Evolutionary conservation across 1,140 invertebrate species (phyloP), one percentile per base, ranked within the genome.

Genomic region (Drosophila littoralis): DNA sequence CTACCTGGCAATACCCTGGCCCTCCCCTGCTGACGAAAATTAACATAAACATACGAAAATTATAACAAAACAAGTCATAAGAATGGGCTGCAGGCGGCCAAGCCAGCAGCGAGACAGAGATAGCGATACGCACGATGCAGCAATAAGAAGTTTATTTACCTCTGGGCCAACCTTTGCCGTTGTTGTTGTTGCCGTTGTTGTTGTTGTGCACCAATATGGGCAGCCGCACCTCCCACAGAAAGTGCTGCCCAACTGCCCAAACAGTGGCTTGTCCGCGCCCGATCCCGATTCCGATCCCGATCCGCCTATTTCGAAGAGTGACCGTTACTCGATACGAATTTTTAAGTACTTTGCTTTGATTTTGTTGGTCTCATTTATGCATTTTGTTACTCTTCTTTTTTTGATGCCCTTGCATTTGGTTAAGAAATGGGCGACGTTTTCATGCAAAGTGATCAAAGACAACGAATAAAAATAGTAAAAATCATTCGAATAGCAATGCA

Each of bases 131-230:
- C 58, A 64, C 72, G 67, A 58, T 43, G 59, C 66, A 55, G 67
- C 69, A 72, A 76, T 76, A 72, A 76, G 69, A 76, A 76, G 74
- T 76, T 76, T 76, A 72, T 76, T 76, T 76, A 76, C 74, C 74
- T 72, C 46, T 63, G 13, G 63, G 22, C 35, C 17, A 42, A 35
- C 42, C 12, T 46, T 12, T 33, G 35, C 13, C 46, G 15, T 42
- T 65, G 10, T 17, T 61, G 48, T 55, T 45, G 36, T 17, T 17
- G 17, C 1, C 1, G 22, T 22, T 22, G 22, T 22, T 22, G 22
- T 22, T 22, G 22, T 46, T 33, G 22, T 22, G 10, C 40, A 33
- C 52, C 32, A 32, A 57, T 58, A 61, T 69, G 58, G 64, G 35
- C 55, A 61, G 42, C 64, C 52, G 65, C 64, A 54, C 55, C 65